phyloP scores from a whole-genome alignment of 2,888 invertebrate species.

The Salticus scenicus region DNA sequence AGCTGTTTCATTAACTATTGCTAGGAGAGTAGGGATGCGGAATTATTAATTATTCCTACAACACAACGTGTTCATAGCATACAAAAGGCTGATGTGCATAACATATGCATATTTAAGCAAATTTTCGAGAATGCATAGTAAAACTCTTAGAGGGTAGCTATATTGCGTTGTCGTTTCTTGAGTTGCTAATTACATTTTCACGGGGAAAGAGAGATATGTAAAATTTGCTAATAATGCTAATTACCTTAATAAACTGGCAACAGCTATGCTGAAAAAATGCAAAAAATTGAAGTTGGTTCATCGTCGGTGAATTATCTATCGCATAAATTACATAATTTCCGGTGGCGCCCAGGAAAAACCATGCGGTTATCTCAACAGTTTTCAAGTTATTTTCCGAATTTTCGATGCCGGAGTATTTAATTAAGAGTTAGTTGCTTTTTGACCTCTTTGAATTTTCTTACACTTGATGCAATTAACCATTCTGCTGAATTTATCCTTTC shows the following conservation, averaged over 20 bases:
- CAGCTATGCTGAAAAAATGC: constrained; percentile 44
- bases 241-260: constrained; percentile 67
- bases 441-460: constrained; percentile 67
- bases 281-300: constrained; percentile 54
- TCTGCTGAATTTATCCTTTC: constrained; percentile 54
- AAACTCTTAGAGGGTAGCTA: constrained; percentile 50
- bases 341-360: constrained; percentile 54
- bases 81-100: constrained; percentile 64
- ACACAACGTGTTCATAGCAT: constrained; percentile 47
- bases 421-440: constrained; percentile 61
- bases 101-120: constrained; percentile 69
- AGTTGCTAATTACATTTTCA: constrained; percentile 69
- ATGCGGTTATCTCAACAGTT: constrained; percentile 54
- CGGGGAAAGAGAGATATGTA: constrained; percentile 64
- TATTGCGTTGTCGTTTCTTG: constrained; percentile 64
- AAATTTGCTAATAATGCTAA: constrained; percentile 68
- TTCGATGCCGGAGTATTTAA: constrained; percentile 65
- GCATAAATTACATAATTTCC: constrained; percentile 68
- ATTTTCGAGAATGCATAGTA: constrained; percentile 55
- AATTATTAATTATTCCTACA: constrained; percentile 60
- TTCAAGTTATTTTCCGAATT: constrained; percentile 52
- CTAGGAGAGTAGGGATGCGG: constrained; percentile 50
- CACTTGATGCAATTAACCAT: constrained; percentile 63
- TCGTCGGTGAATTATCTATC: constrained; percentile 60
- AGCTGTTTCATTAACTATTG: constrained; percentile 66